Percentiles rank a stretch among this genome's conserved stretches.
These are phyloP conservation scores for Hemicordylus capensis DNA, from an alignment of 2,113 vertebrate genomes.

Conservation along the genomic window DNA sequence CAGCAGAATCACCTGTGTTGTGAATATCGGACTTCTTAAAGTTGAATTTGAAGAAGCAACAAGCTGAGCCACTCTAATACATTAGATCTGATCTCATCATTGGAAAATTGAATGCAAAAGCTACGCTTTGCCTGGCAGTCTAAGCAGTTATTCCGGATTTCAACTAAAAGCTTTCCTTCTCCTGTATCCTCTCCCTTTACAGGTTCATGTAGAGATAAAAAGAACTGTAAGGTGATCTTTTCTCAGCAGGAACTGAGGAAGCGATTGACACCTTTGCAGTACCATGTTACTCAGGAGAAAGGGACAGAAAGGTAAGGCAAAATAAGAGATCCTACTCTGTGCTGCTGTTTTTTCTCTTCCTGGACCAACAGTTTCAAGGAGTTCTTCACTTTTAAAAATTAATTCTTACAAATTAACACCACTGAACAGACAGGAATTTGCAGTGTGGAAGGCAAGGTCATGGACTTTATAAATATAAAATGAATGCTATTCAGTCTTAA, in stretches of 20 bases:
- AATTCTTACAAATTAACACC: constrained; percentile 69
- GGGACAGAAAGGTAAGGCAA: constrained; percentile 92
- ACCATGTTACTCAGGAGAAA: constrained; percentile 96
- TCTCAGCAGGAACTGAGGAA: constrained; percentile 91
- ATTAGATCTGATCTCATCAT: constrained; percentile 70
- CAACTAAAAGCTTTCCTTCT: constrained; percentile 69
- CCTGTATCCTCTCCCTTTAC: constrained; percentile 74
- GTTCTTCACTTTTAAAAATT: constrained; percentile 66
- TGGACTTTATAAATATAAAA: constrained; percentile 57
- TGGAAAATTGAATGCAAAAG: constrained; percentile 74
- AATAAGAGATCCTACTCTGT: constrained; percentile 21
- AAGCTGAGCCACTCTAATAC: constrained; percentile 68
- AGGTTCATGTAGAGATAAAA: constrained; percentile 92
- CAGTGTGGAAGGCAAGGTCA: constrained; percentile 53
- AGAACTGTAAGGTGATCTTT: constrained; percentile 90
- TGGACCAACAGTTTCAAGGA: constrained; percentile 35
- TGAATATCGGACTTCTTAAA: constrained; percentile 57
- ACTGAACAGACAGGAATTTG: constrained; percentile 64
- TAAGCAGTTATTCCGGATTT: constrained; percentile 77
- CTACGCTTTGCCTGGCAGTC: constrained; percentile 69
- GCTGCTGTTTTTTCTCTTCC: constrained; percentile 29
- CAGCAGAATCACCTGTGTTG: constrained; percentile 63
- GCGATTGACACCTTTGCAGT: constrained; percentile 91
- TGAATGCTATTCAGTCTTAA: constrained; percentile 69
- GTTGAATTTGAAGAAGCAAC: constrained; percentile 73